Evolutionary conservation across 2,113 vertebrate genomes (phyloP).

Genomic region (Xyliphius kryptos): DNA sequence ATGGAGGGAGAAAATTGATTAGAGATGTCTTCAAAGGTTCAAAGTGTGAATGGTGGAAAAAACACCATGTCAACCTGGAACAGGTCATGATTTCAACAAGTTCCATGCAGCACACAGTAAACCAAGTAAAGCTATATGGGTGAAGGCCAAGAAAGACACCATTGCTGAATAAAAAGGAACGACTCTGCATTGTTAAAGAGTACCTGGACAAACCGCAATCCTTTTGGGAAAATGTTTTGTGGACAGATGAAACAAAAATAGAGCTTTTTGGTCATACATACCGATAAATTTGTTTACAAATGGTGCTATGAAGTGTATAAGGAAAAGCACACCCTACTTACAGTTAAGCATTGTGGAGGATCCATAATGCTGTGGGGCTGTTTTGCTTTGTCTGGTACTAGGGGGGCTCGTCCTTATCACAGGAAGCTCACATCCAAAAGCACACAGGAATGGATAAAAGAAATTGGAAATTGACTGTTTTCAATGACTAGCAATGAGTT

Average conservation of each 20-base stretch:
- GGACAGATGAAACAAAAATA: slow-evolving; percentile 6
- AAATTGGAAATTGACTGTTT: not conserved
- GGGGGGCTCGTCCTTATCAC: not conserved
- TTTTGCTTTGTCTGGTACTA: not conserved
- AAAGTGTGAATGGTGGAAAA: not conserved
- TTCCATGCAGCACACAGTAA: not conserved
- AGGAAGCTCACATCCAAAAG: not conserved
- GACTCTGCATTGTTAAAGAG: too few relatives aligned
- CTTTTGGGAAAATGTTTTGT: not conserved
- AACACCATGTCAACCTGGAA: not conserved
- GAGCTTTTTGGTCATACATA: not conserved
- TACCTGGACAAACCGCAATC: not conserved
- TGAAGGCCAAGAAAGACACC: not conserved
- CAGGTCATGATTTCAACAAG: not conserved
- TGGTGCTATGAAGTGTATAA: not conserved
- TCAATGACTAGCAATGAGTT: not conserved
- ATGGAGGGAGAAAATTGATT: not conserved
- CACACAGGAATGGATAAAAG: not conserved
- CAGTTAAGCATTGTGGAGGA: not conserved
- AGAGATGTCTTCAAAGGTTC: not conserved
- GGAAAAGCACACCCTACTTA: not conserved
- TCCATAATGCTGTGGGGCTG: not conserved
- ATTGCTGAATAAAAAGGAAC: not conserved
- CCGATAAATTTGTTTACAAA: not conserved
- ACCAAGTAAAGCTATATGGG: not conserved